phyloP scores from a whole-genome alignment of 2,888 invertebrate species.

The Eudasyphora cyanicolor region DNA sequence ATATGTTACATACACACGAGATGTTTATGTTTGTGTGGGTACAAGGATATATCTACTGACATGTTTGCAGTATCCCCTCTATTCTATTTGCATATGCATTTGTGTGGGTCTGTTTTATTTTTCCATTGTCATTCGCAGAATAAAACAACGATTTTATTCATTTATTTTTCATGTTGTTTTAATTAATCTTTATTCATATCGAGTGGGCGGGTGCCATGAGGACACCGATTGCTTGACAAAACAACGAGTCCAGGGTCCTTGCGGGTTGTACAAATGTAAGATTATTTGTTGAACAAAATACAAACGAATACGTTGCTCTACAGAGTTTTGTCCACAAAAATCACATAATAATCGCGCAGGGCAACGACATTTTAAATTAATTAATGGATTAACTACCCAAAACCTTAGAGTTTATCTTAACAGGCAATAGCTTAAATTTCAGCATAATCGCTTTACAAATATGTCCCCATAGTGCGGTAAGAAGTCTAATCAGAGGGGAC shows the following conservation, averaged over 20 bases:
- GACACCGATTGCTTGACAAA: not conserved
- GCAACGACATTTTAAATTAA: too few relatives aligned
- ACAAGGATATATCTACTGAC: not conserved
- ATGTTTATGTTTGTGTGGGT: too few relatives aligned
- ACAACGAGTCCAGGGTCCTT: not conserved
- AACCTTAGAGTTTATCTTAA: too few relatives aligned
- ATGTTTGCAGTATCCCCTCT: not conserved
- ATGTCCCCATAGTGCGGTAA: too few relatives aligned
- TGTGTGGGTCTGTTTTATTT: not conserved
- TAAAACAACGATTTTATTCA: conserved; percentile 10
- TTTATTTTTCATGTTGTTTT: conserved; percentile 44
- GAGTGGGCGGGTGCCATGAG: conserved; percentile 47
- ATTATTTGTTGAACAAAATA: not conserved
- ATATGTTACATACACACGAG: too few relatives aligned
- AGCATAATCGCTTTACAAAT: too few relatives aligned
- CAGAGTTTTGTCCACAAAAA: too few relatives aligned
- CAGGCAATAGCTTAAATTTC: too few relatives aligned
- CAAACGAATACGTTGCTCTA: not conserved
- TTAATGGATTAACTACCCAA: too few relatives aligned
- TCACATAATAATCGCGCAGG: too few relatives aligned
- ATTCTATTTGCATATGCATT: conserved; percentile 56
- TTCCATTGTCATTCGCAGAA: conserved; percentile 1
- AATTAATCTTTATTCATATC: conserved; percentile 56
- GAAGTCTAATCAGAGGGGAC: too few relatives aligned
- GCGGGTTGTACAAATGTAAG: not conserved